phyloP scores from a whole-genome alignment of 2,113 vertebrate genomes.

The Callorhinus ursinus region DNA sequence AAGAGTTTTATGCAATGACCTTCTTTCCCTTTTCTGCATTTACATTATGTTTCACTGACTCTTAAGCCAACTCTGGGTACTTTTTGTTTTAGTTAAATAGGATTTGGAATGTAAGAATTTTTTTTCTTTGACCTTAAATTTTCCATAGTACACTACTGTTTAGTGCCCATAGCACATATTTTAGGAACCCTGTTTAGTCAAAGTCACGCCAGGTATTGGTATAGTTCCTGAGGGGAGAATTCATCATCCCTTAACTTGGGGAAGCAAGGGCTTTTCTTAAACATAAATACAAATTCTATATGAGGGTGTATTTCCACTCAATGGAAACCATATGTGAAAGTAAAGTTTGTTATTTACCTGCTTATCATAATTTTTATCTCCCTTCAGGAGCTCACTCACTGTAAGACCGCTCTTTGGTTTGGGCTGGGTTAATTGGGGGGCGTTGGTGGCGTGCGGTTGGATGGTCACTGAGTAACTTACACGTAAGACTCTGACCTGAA shows the following conservation, averaged over 20 bases:
- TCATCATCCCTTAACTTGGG: background rate
- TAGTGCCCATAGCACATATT: background rate
- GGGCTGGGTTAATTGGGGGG: background rate
- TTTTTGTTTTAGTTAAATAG: constrained; percentile 34
- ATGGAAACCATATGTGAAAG: background rate
- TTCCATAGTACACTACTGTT: background rate
- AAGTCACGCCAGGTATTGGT: background rate
- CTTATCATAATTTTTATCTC: background rate
- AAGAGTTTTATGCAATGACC: constrained; percentile 54
- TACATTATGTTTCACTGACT: background rate
- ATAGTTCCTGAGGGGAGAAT: background rate
- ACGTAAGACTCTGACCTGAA: background rate
- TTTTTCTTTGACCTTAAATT: background rate
- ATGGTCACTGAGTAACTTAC: background rate
- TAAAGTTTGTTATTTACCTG: background rate
- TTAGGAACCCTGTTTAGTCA: background rate
- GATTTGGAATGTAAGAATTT: background rate
- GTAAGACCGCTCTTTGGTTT: background rate
- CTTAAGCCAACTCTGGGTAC: background rate
- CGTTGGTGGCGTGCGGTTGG: background rate
- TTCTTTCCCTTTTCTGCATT: constrained; percentile 52
- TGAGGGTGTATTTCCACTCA: background rate
- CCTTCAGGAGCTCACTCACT: background rate
- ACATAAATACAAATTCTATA: background rate
- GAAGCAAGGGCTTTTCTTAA: background rate